Base-by-base conservation (phyloP, 2,888 invertebrate species). In the Machimus atricapillus region DNA sequence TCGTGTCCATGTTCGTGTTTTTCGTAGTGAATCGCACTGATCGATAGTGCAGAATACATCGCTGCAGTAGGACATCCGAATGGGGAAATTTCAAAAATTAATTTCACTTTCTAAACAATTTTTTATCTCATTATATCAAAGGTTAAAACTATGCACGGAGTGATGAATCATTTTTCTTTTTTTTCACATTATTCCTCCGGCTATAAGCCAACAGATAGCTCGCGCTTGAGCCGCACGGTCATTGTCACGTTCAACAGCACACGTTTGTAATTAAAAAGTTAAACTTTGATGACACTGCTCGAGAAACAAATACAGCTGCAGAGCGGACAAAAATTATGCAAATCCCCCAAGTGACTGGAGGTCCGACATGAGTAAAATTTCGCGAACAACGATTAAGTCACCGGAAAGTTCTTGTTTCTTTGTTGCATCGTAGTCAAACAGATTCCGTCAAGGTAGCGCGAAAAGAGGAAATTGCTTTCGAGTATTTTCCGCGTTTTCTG, bases 311-410 rank as follows among this genome's bases (percentile, higher is more conserved):
- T 66, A 66, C 66, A 23, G 12, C 12, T 19, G 66, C 3, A 66
- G 66, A 66, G 12, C 66, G 66, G 34, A 23, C 82, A 82, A 66
- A 58, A 82, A 82, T 82, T 82, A 82, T 82, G 82, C 82, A 82
- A 82, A 82, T 58, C 66, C 8, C 40, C 52, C 40, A 56, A 40
- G 52, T 27, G 31, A 12, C 31, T 16, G 43, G 79, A n/a, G 16
- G 23, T 27, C 9, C 12, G 66, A 23, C 12, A 12, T 12, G 12
- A 66, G 23, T 27, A 7, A 66, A 27, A 66, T 66, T 23, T 66
- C 66, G 27, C 40, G 79, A 78, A 23, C 52, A 34, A 2, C 52
- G 79, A 79, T 79, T 52, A 79, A 79, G 79, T 79, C 52, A 66
- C 66, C 66, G 66, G 23, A 19, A 66, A 66, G 23, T 66, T n/a